These are phyloP conservation scores for Seira sanloemensis DNA, from an alignment of 2,888 invertebrate species.

Conservation along the genomic window DNA sequence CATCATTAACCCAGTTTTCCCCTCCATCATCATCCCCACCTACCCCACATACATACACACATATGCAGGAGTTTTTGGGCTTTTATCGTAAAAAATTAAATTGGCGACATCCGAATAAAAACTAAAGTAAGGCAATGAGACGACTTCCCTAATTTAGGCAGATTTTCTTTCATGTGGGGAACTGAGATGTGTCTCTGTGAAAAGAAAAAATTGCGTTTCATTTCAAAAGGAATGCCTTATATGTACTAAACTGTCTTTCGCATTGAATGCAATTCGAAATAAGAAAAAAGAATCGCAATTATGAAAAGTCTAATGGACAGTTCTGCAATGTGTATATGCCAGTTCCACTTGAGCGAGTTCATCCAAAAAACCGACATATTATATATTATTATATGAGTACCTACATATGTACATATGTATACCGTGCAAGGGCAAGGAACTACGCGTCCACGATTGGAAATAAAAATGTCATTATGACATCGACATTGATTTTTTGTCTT, in stretches of 20 bases:
- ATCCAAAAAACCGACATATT: neutral
- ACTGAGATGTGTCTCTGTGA: too few species aligned
- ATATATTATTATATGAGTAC: too few species aligned
- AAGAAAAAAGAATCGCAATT: too few species aligned
- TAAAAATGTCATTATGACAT: neutral
- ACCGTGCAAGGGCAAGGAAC: too few species aligned
- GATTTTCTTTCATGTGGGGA: neutral
- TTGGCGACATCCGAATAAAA: constrained; percentile 26
- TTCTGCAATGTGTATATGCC: too few species aligned
- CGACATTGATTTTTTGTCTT: neutral
- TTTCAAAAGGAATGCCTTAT: neutral
- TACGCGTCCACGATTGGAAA: neutral
- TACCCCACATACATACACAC: too few species aligned
- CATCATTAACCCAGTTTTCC: constrained; percentile 53
- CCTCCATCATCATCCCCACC: neutral
- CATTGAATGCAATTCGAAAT: neutral
- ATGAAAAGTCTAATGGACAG: too few species aligned
- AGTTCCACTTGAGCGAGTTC: neutral
- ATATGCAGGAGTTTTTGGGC: too few species aligned
- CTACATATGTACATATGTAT: too few species aligned
- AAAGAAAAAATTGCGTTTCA: neutral
- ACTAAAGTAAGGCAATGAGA: neutral
- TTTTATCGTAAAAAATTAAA: neutral
- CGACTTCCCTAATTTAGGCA: neutral
- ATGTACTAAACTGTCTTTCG: neutral